Evolutionary conservation across 64 coral and sea anemone genomes (phyloP), one percentile per base, ranked within the genome.

Genomic region (Stichodactyla mertensii): DNA sequence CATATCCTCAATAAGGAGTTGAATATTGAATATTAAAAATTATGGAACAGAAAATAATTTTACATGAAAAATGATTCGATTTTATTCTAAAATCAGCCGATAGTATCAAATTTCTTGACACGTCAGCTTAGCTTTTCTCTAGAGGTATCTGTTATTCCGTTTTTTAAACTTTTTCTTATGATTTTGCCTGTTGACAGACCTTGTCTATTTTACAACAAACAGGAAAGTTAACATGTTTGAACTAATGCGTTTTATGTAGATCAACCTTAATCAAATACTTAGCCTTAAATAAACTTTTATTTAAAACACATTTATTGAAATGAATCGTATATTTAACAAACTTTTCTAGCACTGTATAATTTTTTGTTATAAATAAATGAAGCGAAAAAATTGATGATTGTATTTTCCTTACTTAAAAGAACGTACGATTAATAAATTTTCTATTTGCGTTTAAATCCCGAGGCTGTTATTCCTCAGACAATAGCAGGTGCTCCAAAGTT

Each of bases 101-200:
- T 74, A n/a, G 55, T 84, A 84, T 84, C 55, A 61, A 10, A 84
- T 84, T 84, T 58, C 55, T 61, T 84, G 69, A 74, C 69, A 74
- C 69, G 69, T 74, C 69, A 74, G 7, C 69, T 27, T 27, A 70
- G 27, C 6, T 13, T 74, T 74, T 20, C 36, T 74, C 27, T 11
- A 11, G 23, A 74, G 26, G 12, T 27, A 74, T 28, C 27, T 31
- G 8, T 31, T 74, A 10, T 74, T 26, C 4, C 0, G 10, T 28
- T 26, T 74, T 74, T 6, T 74, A 36, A 74, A 31, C 24, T 74
- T 74, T 31, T 12, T 27, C 69, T 2, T 11, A 74, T 4, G 15
- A 31, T 27, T 74, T 31, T 11, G 22, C n/a, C 36, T 74, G 24
- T 14, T 74, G n/a, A 11, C 22, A 31, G 23, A 4, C 10, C 23